Evolutionary conservation across 1,140 invertebrate genomes (phyloP).

Genomic region (Coboldia fuscipes): DNA sequence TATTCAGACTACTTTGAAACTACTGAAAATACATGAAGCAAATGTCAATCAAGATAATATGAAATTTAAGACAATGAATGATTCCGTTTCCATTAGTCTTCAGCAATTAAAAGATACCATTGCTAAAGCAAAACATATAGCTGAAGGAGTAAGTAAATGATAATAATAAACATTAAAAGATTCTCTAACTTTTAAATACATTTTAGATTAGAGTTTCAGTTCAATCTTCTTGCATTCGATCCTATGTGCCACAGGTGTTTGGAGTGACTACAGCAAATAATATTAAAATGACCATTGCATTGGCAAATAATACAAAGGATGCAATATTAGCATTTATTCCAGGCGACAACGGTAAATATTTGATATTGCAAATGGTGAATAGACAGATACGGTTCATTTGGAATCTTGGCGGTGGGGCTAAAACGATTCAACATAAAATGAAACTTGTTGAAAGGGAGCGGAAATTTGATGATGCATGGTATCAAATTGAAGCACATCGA

Average conservation of each 20-base stretch:
- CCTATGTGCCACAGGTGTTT: conserved; percentile 37
- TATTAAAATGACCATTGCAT: conserved; percentile 42
- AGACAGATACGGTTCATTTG: conserved; percentile 50
- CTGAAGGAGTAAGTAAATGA: conserved; percentile 47
- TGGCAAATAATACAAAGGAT: conserved; percentile 23
- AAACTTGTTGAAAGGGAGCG: conserved; percentile 28
- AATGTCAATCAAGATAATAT: conserved; percentile 26
- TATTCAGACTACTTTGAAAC: conserved; percentile 21
- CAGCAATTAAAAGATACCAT: conserved; percentile 49
- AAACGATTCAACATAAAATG: conserved; percentile 38
- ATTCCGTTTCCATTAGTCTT: conserved; percentile 33
- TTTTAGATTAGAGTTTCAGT: conserved; percentile 61
- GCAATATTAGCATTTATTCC: conserved; percentile 23
- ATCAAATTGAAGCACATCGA: conserved; percentile 43
- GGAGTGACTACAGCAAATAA: conserved; percentile 46
- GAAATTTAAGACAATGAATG: conserved; percentile 35
- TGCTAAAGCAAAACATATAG: conserved; percentile 52
- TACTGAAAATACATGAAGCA: conserved; percentile 25
- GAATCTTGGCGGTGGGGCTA: conserved; percentile 50
- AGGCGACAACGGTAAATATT: conserved; percentile 37
- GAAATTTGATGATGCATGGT: conserved; percentile 45
- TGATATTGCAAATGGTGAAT: conserved; percentile 58
- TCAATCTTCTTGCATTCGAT: conserved; percentile 45
- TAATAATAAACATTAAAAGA: background rate
- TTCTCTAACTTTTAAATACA: background rate